Evolutionary conservation across 2,797 vertebrate genomes (phyloP).

Genomic region (Pachyuromys duprasi): DNA sequence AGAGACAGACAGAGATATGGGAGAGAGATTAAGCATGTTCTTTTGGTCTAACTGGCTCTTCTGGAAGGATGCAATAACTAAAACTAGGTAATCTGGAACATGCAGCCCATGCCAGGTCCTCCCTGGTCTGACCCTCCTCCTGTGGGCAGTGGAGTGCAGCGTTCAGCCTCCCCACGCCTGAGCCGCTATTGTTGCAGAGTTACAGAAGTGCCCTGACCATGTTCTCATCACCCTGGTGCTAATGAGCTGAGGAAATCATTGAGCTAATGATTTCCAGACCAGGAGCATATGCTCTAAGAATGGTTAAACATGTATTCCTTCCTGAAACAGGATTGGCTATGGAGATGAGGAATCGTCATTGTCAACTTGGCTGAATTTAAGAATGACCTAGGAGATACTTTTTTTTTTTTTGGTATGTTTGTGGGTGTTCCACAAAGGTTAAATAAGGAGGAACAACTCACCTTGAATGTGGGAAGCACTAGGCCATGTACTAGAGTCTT

Average conservation of each 20-base stretch:
- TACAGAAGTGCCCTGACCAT: neutral
- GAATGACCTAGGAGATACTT: neutral
- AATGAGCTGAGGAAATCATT: neutral
- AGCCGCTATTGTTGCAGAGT: neutral
- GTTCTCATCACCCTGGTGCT: neutral
- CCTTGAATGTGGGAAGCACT: neutral
- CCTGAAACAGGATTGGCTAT: neutral
- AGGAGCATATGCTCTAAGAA: accelerated
- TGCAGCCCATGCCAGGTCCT: no score
- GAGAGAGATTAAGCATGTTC: neutral
- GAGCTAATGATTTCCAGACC: no score
- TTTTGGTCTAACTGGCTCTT: no score
- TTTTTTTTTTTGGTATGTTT: neutral
- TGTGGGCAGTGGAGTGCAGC: neutral
- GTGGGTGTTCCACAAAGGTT: neutral
- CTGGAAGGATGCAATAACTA: neutral
- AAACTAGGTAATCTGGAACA: neutral
- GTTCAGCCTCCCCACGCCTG: neutral
- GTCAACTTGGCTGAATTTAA: neutral
- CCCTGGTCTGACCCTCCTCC: neutral
- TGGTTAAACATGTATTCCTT: neutral
- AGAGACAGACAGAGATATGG: neutral
- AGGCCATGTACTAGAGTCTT: neutral
- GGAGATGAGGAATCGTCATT: neutral
- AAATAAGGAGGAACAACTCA: neutral